Evolutionary conservation across 2,888 invertebrate species (phyloP).

Genomic region (Lathronympha strigana): DNA sequence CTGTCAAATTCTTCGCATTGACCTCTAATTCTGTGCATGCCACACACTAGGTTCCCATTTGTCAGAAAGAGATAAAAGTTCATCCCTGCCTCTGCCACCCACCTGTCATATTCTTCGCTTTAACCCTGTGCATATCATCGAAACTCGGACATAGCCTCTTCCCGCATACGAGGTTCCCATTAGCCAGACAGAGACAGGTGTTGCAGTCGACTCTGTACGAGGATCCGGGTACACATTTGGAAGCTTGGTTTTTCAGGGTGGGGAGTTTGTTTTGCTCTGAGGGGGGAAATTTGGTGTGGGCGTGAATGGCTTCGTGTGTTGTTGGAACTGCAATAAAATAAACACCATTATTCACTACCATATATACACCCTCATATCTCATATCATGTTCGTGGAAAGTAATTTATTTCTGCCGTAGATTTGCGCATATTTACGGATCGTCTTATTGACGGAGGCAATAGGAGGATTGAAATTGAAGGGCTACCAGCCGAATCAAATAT

Average conservation of each 20-base stretch:
- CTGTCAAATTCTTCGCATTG: too few species aligned
- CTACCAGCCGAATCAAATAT: too few species aligned
- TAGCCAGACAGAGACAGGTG: conserved; percentile 59
- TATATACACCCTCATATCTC: too few species aligned
- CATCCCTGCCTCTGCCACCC: conserved; percentile 34
- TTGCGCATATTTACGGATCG: too few species aligned
- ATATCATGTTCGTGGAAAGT: too few species aligned
- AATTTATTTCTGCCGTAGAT: too few species aligned
- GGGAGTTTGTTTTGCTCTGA: conserved; percentile 44
- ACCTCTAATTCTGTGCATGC: neutral
- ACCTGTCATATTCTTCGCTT: conserved; percentile 59
- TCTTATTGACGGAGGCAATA: too few species aligned
- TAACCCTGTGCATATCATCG: conserved; percentile 53
- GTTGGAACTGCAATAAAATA: neutral
- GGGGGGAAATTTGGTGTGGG: neutral
- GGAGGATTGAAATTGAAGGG: too few species aligned
- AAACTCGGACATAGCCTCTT: conserved; percentile 58
- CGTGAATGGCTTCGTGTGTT: conserved; percentile 9
- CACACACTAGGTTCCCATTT: too few species aligned
- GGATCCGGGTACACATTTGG: conserved; percentile 58
- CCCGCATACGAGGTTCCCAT: conserved; percentile 59
- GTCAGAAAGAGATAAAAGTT: too few species aligned
- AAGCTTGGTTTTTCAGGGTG: conserved; percentile 50
- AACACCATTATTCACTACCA: too few species aligned
- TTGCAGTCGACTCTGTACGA: conserved; percentile 67